These are phyloP conservation scores for Sinhomidia bicolor DNA, from an alignment of 2,888 invertebrate genomes.

Conservation along the genomic window DNA sequence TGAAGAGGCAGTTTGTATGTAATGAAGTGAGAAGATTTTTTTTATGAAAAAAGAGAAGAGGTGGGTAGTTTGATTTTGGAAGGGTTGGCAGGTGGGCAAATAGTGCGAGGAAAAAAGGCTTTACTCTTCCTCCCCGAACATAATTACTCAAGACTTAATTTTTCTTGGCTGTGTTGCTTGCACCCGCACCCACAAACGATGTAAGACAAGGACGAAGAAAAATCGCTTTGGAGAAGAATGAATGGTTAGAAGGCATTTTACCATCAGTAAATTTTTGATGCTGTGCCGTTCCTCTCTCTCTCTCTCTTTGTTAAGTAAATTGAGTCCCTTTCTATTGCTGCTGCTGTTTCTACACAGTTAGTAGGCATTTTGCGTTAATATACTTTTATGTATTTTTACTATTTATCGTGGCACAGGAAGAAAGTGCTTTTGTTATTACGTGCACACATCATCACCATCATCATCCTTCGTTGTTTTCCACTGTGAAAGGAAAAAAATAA, in stretches of 20 bases:
- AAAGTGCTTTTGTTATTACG: constrained; percentile 42
- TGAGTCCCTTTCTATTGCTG: background rate
- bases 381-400: background rate
- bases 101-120: constrained; percentile 35
- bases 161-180: constrained; percentile 55
- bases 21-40: constrained; percentile 60
- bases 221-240: constrained; percentile 36
- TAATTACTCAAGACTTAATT: constrained; percentile 70
- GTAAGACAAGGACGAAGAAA: constrained; percentile 46
- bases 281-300: too few species aligned
- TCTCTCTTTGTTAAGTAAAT: background rate
- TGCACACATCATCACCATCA: constrained; percentile 43
- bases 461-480: constrained; percentile 6
- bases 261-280: background rate
- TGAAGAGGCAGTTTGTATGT: constrained; percentile 35
- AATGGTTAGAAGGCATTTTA: constrained; percentile 26
- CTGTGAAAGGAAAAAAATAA: constrained; percentile 12
- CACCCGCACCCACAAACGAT: constrained; percentile 25
- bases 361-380: too few species aligned
- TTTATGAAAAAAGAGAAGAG: constrained; percentile 27
- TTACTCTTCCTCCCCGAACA: constrained; percentile 43
- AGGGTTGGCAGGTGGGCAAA: constrained; percentile 3
- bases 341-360: background rate
- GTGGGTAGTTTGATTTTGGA: constrained; percentile 39
- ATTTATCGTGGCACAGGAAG: background rate